Percentiles rank a stretch among this genome's conserved stretches.
These are phyloP conservation scores for Psix sp. DNA, from an alignment of 1,140 invertebrate species.

Conservation along the genomic window DNA sequence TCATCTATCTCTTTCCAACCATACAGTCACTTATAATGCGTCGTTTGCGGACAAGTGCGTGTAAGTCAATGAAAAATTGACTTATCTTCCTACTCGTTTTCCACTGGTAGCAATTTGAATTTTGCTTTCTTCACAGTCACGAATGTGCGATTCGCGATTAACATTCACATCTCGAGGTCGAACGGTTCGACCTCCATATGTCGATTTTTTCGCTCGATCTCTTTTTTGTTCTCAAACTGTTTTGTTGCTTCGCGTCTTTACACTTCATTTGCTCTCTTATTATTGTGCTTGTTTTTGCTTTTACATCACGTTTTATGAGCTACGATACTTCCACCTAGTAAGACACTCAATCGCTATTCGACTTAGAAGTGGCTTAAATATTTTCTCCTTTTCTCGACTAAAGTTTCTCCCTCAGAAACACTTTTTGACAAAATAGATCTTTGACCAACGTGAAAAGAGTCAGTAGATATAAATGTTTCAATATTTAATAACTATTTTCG, in stretches of 20 bases:
- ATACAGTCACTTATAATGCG: conserved; percentile 1
- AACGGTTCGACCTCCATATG: conserved; percentile 25
- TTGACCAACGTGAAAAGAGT: no score
- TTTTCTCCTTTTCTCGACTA: no score
- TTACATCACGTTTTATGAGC: no score
- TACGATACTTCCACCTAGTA: no score
- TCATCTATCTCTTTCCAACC: background rate
- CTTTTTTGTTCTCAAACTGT: conserved; percentile 2
- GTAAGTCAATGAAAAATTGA: conserved; percentile 48
- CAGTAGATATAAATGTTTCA: background rate
- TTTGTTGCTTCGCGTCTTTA: conserved; percentile 14
- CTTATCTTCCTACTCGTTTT: conserved; percentile 37
- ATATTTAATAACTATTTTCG: background rate
- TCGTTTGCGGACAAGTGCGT: conserved; percentile 37
- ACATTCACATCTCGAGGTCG: conserved; percentile 35
- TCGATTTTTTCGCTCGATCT: conserved; percentile 10
- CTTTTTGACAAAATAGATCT: no score
- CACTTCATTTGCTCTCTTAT: conserved; percentile 5
- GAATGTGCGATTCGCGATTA: conserved; percentile 36
- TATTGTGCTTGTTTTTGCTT: background rate
- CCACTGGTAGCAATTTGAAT: conserved; percentile 47
- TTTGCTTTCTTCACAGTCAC: conserved; percentile 33
- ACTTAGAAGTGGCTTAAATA: no score
- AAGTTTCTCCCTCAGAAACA: no score
- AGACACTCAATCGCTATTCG: no score